phyloP scores from a whole-genome alignment of 2,113 vertebrate genomes.

The Syngnathus typhle region DNA sequence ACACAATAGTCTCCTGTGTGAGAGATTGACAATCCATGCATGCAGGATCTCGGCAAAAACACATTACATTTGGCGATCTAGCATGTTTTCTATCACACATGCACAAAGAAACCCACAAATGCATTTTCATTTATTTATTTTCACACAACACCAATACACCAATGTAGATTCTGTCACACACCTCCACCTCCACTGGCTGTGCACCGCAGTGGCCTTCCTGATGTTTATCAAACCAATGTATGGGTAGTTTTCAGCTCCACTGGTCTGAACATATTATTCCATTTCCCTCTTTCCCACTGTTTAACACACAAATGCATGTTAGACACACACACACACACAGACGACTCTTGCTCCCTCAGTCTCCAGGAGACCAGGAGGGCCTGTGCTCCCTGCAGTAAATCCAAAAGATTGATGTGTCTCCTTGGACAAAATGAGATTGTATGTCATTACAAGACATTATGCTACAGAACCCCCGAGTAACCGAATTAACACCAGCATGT shows the following conservation, averaged over 20 bases:
- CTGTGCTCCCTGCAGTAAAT: slow-evolving; percentile 57
- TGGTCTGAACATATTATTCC: slow-evolving; percentile 69
- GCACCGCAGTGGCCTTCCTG: slow-evolving; percentile 49
- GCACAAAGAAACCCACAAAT: slow-evolving; percentile 12
- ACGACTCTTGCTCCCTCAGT: slow-evolving; percentile 31
- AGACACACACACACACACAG: slow-evolving; percentile 6
- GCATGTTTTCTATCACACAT: slow-evolving; percentile 14
- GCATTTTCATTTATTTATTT: slow-evolving; percentile 37
- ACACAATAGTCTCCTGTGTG: slow-evolving; percentile 29
- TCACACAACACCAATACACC: slow-evolving; percentile 17
- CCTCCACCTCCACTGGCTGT: slow-evolving; percentile 31
- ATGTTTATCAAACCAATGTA: slow-evolving; percentile 72
- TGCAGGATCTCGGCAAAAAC: slow-evolving; percentile 33
- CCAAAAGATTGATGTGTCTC: slow-evolving; percentile 67
- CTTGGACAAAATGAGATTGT: slow-evolving; percentile 64
- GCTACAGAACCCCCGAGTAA: slow-evolving; percentile 60
- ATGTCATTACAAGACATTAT: slow-evolving; percentile 64
- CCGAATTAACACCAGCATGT: slow-evolving; percentile 55
- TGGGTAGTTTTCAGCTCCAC: slow-evolving; percentile 71
- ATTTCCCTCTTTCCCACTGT: slow-evolving; percentile 61
- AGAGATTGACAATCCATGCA: slow-evolving; percentile 37
- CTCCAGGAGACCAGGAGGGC: slow-evolving; percentile 37
- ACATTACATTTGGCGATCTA: slow-evolving; percentile 38
- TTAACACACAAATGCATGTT: slow-evolving; percentile 49
- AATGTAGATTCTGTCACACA: slow-evolving; percentile 21